Percentiles rank a stretch among this genome's conserved stretches.
phyloP scores from a whole-genome alignment of 2,888 invertebrate species.

The Oligia latruncula region DNA sequence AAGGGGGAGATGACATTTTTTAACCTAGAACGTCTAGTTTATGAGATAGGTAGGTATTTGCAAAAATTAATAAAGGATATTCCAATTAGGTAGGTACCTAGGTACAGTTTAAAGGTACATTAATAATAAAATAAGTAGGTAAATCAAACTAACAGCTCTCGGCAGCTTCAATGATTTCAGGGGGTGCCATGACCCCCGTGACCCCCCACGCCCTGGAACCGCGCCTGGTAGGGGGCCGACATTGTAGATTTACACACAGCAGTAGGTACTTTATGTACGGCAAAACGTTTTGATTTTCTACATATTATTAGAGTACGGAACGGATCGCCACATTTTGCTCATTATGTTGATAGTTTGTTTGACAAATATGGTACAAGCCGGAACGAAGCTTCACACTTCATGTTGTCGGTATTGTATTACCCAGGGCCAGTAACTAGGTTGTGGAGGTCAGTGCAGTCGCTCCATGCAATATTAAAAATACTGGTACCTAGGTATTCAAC shows the following conservation, averaged over 20 bases:
- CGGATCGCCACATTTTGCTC: not conserved
- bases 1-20: not conserved
- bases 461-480: too few species aligned
- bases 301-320: not conserved
- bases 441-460: too few species aligned
- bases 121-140: not conserved
- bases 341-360: not conserved
- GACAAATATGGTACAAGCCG: not conserved
- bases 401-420: not conserved
- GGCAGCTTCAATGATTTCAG: not conserved
- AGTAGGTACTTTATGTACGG: not conserved
- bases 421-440: too few species aligned
- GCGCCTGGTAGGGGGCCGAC: not conserved
- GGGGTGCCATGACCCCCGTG: not conserved
- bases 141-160: not conserved
- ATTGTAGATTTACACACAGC: too few species aligned
- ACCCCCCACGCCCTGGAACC: not conserved
- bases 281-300: not conserved
- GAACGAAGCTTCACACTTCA: not conserved
- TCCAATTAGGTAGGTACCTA: too few species aligned
- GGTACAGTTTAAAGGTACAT: not conserved
- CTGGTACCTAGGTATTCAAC: too few species aligned
- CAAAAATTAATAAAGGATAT: too few species aligned
- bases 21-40: not conserved
- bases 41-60: not conserved